A percentile compares a stretch with the other conserved stretches of the same genome.
phyloP scores from a whole-genome alignment of 2,113 vertebrate species.

The Amblyornis subalaris region DNA sequence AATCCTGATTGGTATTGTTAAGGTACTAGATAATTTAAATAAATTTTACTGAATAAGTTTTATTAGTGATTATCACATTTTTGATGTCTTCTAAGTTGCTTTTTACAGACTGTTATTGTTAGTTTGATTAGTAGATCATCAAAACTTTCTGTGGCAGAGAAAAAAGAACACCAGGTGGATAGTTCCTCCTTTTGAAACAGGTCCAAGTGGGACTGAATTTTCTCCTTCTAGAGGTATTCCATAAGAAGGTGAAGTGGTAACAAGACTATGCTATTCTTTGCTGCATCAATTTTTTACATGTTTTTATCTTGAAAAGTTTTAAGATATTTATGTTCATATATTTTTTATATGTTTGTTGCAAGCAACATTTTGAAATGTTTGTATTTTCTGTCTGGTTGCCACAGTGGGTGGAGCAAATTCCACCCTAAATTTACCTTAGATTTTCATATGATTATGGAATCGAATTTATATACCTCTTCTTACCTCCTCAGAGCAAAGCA shows the following conservation, averaged over 20 bases:
- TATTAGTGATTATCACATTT: too few relatives aligned
- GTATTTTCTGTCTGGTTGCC: not conserved
- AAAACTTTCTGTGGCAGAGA: too few relatives aligned
- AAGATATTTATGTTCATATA: not conserved
- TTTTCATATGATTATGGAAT: not conserved
- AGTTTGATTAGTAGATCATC: too few relatives aligned
- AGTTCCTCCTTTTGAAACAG: too few relatives aligned
- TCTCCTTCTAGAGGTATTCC: not conserved
- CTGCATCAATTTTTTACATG: not conserved
- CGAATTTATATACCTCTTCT: not conserved
- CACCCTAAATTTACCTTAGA: not conserved
- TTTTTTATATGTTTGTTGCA: not conserved
- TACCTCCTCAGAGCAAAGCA: too few relatives aligned
- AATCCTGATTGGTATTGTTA: too few relatives aligned
- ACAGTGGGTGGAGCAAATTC: not conserved
- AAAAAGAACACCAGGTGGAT: too few relatives aligned
- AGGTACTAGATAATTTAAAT: too few relatives aligned
- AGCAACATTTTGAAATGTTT: not conserved
- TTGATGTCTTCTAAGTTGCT: too few relatives aligned
- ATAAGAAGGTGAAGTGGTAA: not conserved
- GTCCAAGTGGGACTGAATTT: too few relatives aligned
- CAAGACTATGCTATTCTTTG: not conserved
- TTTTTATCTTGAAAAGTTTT: not conserved
- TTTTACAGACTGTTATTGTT: too few relatives aligned
- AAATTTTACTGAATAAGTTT: too few relatives aligned